Conservation (phyloP, 30 jellyfish, hydroid and myxozoan species). For the Rhopilema esculentum region DNA sequence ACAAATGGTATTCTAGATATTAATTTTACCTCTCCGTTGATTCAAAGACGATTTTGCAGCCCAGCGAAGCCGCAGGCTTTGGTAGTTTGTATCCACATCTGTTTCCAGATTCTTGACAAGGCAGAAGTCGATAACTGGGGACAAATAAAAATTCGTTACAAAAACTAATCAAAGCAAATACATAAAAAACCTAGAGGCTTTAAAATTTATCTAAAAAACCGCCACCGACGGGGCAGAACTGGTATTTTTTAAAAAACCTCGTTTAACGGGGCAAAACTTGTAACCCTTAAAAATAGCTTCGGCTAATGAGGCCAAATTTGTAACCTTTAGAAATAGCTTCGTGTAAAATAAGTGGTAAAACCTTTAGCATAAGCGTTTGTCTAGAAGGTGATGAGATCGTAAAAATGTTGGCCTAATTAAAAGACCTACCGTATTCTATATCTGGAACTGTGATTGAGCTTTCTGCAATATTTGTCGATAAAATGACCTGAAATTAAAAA, state of each 20-base stretch:
- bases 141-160: not conserved
- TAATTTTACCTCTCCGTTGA: constrained; percentile 97
- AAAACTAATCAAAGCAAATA: too few relatives aligned
- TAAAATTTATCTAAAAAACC: not conserved
- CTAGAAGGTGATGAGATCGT: not conserved
- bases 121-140: constrained; percentile 95
- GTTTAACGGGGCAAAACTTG: too few relatives aligned
- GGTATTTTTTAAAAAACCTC: too few relatives aligned
- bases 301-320: too few relatives aligned
- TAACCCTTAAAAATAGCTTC: too few relatives aligned
- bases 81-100: constrained; percentile 89
- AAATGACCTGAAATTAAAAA: constrained; percentile 69
- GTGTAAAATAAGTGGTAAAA: too few relatives aligned
- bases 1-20: too few relatives aligned
- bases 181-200: too few relatives aligned
- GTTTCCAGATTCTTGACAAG: constrained; percentile 83
- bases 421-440: constrained; percentile 87
- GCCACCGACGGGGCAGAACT: not conserved
- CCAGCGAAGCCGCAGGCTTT: constrained; percentile 85
- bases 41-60: constrained; percentile 96
- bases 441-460: constrained; percentile 99
- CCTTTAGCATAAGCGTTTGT: not conserved
- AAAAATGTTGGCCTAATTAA: not conserved
- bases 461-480: constrained; percentile 99
- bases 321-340: too few relatives aligned